Evolutionary conservation across 2,888 invertebrate species (phyloP).

Genomic region (Gortyna flavago): DNA sequence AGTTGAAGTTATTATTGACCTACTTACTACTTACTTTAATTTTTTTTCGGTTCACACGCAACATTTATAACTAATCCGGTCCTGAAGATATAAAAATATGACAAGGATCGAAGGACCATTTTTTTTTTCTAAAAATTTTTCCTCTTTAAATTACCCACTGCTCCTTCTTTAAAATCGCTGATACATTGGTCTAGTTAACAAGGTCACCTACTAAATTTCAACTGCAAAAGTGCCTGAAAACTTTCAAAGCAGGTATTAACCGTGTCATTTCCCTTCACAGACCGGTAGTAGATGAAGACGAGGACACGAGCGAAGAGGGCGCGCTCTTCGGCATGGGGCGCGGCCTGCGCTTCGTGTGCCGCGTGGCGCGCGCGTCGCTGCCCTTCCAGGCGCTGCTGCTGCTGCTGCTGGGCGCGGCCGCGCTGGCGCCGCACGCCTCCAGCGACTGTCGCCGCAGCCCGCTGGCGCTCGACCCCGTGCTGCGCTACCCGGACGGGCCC

Average conservation of each 20-base stretch:
- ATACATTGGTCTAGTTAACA: too few relatives aligned
- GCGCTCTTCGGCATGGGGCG: conserved; percentile 89
- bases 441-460: conserved; percentile 94
- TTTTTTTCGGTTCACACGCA: background rate
- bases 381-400: conserved; percentile 98
- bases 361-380: conserved; percentile 97
- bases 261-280: conserved; percentile 63
- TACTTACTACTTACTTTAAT: too few relatives aligned
- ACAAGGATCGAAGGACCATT: background rate
- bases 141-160: too few relatives aligned
- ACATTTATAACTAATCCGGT: background rate
- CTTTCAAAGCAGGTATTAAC: background rate
- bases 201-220: background rate
- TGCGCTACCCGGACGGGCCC: conserved; percentile 97
- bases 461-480: conserved; percentile 95
- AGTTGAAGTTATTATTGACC: conserved; percentile 8
- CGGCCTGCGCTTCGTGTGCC: conserved; percentile 95
- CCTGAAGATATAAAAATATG: too few relatives aligned
- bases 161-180: background rate
- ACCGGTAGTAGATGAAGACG: conserved; percentile 71
- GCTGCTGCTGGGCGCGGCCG: conserved; percentile 97
- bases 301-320: conserved; percentile 76
- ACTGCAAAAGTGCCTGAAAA: background rate
- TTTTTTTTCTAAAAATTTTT: background rate
- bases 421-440: conserved; percentile 96